These are phyloP conservation scores for Orestias chungarensis DNA, from an alignment of 2,797 vertebrate genomes.

Conservation along the genomic window DNA sequence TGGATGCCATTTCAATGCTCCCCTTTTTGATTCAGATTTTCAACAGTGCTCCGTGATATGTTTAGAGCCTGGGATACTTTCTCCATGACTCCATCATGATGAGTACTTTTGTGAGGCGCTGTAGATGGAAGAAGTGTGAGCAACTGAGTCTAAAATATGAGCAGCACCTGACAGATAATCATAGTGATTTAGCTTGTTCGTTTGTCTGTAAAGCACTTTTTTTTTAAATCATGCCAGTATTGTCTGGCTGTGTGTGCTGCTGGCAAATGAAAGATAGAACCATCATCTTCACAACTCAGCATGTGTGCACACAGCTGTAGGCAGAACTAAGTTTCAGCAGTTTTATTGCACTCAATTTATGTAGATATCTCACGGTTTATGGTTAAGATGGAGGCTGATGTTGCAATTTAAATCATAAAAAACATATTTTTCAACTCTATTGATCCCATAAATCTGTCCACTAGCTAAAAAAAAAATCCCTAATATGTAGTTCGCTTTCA, in stretches of 20 bases:
- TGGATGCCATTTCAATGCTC: background rate
- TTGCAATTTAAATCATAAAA: background rate
- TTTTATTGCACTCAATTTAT: conserved; percentile 10
- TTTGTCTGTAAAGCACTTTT: background rate
- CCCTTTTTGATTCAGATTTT: background rate
- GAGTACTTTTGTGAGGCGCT: background rate
- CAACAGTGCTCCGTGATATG: background rate
- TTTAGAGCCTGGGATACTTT: background rate
- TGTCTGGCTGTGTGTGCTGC: conserved; percentile 1
- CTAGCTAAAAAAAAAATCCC: conserved; percentile 9
- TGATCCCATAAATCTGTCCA: conserved; percentile 23
- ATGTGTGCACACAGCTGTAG: background rate
- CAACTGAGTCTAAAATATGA: background rate
- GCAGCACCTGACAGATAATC: background rate
- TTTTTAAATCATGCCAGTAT: background rate
- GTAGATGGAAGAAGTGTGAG: background rate
- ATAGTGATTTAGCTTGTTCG: conserved; percentile 2
- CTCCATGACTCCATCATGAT: too few species aligned
- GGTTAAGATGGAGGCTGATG: conserved; percentile 35
- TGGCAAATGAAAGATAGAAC: conserved; percentile 1
- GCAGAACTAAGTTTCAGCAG: background rate
- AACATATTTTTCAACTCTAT: conserved; percentile 23
- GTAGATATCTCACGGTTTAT: conserved; percentile 18
- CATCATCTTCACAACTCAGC: background rate
- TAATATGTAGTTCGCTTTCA: conserved; percentile 12